A percentile compares a stretch with the other conserved stretches of the same genome.
phyloP scores from a whole-genome alignment of 2,113 vertebrate species.

The Lonchura striata region DNA sequence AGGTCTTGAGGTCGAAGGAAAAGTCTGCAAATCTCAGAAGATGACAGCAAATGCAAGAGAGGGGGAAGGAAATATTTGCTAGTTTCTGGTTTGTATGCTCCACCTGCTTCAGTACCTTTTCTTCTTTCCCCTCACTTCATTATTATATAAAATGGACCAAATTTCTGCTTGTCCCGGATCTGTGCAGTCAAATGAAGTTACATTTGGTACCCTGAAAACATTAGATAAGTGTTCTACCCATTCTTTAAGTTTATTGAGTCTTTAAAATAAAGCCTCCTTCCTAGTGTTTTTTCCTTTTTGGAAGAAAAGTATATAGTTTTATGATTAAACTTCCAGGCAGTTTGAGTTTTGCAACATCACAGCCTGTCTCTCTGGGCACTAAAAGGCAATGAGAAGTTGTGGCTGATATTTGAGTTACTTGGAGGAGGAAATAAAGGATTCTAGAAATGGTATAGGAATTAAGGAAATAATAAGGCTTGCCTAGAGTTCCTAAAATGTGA shows the following conservation, averaged over 20 bases:
- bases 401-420: background rate
- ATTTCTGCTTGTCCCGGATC: background rate
- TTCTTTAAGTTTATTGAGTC: background rate
- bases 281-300: background rate
- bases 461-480: background rate
- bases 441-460: background rate
- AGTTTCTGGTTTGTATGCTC: background rate
- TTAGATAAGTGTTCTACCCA: background rate
- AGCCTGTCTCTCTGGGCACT: background rate
- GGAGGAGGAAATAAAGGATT: background rate
- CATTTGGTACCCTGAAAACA: background rate
- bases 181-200: background rate
- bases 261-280: background rate
- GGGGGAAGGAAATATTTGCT: background rate
- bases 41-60: background rate
- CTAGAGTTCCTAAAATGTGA: background rate
- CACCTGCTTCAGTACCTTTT: background rate
- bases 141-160: background rate
- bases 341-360: background rate
- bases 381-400: background rate
- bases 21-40: background rate
- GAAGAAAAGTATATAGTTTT: background rate
- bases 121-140: background rate
- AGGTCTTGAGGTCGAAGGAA: background rate
- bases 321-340: conserved; percentile 14